Base-by-base conservation (phyloP, 2,797 vertebrate species). In the Pangasius krempfi region DNA sequence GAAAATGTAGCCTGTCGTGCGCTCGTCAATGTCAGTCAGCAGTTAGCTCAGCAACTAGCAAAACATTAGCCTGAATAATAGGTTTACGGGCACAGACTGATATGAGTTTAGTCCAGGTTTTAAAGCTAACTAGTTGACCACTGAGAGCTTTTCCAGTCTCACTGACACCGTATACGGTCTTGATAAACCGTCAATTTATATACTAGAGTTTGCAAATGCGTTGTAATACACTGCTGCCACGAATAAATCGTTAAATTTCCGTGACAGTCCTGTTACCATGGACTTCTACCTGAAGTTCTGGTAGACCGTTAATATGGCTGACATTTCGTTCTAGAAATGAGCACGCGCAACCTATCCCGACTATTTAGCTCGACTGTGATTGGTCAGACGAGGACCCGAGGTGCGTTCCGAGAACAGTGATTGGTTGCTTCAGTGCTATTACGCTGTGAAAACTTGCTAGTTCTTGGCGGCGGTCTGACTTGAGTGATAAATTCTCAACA, bases 271-370 rank as follows among this genome's bases (percentile, higher is more conserved):
- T 58, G 82, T 79, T 54, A 81, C 88, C 40, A 44, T 58, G 88
- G 66, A 84, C 72, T 87, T 40, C 85, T 70, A 75, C 80, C 88
- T 72, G 88, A 92, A 92, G 86, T 92, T 92, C 73, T 87, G 83
- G 13, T 88, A 93, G 93, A 95, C 92, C 93, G 94, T 95, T 95
- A 96, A 96, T 94, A 97, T 96, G 96, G 96, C 96, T 96, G 96
- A 96, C 96, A 96, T 95, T 95, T 97, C 95, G 93, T 94, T 95
- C 93, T 92, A 58, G 93, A 94, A 94, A 94, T 94, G 94, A 93
- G 93, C 91, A 89, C 93, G 89, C 90, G 79, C 92, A 94, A 94
- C 94, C 93, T 91, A 92, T 88, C 91, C 7, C 37, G 86, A 54
- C 87, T 90, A 91, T 64, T n/a, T 52, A 90, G 75, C 79, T 85